phyloP scores from a whole-genome alignment of 1,140 invertebrate genomes.

The Panagrolaimus sp. region DNA sequence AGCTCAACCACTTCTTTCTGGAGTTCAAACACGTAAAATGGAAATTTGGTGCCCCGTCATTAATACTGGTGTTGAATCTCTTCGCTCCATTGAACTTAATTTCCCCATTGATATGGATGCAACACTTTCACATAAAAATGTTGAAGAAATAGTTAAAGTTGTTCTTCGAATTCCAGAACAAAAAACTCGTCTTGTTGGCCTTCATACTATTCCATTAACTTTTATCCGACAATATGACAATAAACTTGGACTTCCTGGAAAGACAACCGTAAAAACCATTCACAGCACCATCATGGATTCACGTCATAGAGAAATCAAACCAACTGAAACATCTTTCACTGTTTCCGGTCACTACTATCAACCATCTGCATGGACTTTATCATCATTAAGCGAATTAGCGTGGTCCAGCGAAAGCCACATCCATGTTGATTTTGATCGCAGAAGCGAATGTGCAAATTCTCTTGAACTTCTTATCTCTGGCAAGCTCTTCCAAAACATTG shows the following conservation, averaged over 20 bases:
- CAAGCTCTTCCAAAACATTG: not conserved
- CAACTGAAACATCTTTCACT: not conserved
- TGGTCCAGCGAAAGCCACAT: slow-evolving; percentile 12
- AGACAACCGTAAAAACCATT: slow-evolving; percentile 3
- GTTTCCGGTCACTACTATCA: not conserved
- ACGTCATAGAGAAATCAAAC: not conserved
- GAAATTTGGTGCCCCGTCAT: slow-evolving; percentile 30
- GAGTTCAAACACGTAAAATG: slow-evolving; percentile 26
- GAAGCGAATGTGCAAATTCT: not conserved
- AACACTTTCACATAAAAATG: slow-evolving; percentile 19
- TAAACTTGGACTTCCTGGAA: not conserved
- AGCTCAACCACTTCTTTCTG: slow-evolving; percentile 22
- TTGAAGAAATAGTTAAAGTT: slow-evolving; percentile 31
- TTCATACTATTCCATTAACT: slow-evolving; percentile 36
- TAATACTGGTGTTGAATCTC: slow-evolving; percentile 32
- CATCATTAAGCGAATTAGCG: not conserved
- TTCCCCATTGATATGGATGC: slow-evolving; percentile 37
- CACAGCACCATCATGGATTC: not conserved
- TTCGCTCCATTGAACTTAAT: slow-evolving; percentile 30
- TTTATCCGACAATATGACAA: slow-evolving; percentile 26
- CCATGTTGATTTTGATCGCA: slow-evolving; percentile 3
- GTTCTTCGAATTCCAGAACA: slow-evolving; percentile 31
- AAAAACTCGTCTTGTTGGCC: slow-evolving; percentile 21
- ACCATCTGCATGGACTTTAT: not conserved
- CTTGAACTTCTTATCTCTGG: not conserved